phyloP scores from a whole-genome alignment of 2,888 invertebrate genomes.

The Cosmorhoe ocellata region DNA sequence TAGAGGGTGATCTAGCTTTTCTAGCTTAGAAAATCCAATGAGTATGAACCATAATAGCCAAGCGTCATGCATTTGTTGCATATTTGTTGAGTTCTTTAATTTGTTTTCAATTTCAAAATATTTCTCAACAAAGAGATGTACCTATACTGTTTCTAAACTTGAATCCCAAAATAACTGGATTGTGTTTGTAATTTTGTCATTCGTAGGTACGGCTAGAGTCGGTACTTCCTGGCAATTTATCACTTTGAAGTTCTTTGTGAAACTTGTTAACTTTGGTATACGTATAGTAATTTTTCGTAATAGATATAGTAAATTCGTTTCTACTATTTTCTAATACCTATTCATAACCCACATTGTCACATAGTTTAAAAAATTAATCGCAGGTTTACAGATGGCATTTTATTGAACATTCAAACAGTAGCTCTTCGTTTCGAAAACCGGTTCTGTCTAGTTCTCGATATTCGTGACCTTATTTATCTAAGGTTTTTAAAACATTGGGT shows the following conservation, averaged over 20 bases:
- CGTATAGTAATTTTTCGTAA: too few relatives aligned
- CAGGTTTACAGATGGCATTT: too few relatives aligned
- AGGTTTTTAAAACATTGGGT: constrained; percentile 48
- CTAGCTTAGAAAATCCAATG: not conserved
- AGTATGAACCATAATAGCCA: not conserved
- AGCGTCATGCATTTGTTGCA: constrained; percentile 1
- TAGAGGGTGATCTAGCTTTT: too few relatives aligned
- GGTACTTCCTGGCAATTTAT: constrained; percentile 12
- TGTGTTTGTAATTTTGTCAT: constrained; percentile 3
- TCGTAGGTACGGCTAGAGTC: not conserved
- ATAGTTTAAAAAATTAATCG: too few relatives aligned
- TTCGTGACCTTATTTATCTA: constrained; percentile 55
- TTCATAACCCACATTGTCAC: too few relatives aligned
- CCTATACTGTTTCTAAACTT: not conserved
- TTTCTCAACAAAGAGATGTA: not conserved
- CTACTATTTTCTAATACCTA: not conserved
- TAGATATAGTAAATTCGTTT: constrained; percentile 2
- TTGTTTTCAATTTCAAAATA: not conserved
- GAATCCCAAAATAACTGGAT: not conserved
- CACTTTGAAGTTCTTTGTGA: constrained; percentile 8
- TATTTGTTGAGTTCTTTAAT: constrained; percentile 1
- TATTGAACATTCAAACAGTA: constrained; percentile 43
- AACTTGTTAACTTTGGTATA: too few relatives aligned
- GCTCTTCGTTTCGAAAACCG: constrained; percentile 46
- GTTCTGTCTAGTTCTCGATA: constrained; percentile 48